These are phyloP conservation scores for Hassar affinis DNA, from an alignment of 2,113 vertebrate species.

Conservation along the genomic window DNA sequence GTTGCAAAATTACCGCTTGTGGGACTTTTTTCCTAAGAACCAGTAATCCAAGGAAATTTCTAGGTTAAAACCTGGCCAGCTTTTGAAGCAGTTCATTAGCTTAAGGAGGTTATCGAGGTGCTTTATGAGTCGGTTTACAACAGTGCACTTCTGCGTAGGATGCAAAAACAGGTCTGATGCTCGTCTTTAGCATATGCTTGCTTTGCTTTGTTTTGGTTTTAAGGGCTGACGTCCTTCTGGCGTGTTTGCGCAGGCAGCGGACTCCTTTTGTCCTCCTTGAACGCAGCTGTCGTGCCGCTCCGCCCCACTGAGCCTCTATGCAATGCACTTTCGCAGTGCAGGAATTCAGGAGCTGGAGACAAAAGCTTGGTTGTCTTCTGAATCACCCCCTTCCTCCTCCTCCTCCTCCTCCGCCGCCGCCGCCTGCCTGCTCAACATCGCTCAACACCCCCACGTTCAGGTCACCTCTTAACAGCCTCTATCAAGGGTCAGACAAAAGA, in stretches of 20 bases:
- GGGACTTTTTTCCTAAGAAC: neutral
- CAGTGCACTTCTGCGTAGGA: neutral
- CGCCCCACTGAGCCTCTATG: conserved; percentile 60
- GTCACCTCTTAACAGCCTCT: conserved; percentile 48
- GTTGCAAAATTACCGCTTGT: conserved; percentile 26
- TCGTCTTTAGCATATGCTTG: neutral
- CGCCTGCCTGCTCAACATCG: conserved; percentile 20
- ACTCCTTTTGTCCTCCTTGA: conserved; percentile 57
- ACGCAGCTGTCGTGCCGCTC: conserved; percentile 63
- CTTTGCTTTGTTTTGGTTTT: conserved; percentile 23
- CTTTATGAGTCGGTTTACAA: neutral
- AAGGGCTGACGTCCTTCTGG: neutral
- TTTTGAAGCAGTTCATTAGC: neutral
- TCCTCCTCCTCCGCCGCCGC: conserved; percentile 41
- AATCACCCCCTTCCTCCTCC: conserved; percentile 18
- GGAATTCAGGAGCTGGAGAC: conserved; percentile 69
- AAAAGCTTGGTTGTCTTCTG: conserved; percentile 55
- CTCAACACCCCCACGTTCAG: conserved; percentile 53
- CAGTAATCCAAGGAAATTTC: neutral
- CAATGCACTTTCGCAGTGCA: conserved; percentile 68
- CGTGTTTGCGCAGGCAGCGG: conserved; percentile 42
- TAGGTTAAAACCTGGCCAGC: neutral
- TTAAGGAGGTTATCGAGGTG: neutral
- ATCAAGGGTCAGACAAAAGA: conserved; percentile 7
- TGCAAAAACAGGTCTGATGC: too few relatives aligned